Base-by-base conservation (phyloP, 2,888 invertebrate species). In the Mystacides longicornis region DNA sequence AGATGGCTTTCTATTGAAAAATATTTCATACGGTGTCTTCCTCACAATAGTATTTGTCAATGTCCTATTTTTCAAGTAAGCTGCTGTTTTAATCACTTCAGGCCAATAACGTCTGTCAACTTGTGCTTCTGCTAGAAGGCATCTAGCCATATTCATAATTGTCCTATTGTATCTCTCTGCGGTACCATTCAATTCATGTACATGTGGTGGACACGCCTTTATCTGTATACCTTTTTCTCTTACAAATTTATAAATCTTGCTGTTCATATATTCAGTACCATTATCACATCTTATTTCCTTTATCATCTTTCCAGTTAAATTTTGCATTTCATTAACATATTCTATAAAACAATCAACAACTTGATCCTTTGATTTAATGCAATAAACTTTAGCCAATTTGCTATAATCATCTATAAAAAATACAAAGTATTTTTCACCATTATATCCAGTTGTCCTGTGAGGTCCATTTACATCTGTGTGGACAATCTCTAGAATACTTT, bases 241-340 rank as follows among this genome's bases (percentile, higher is more conserved):
- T 7, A 18, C 43, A 43, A 43, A 43, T 43, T 43, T 43, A 43
- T 16, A 43, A 14, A 43, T 43, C 43, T 43, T 43, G 16, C 4
- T 43, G 18, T 43, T 43, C 43, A 43, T 43, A 43, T 43, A 43
- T 43, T 43, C n/a, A n/a, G n/a, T n/a, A n/a, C n/a, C 43, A 16
- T 7, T 43, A 43, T 18, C 43, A 43, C 43, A 43, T 14, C 16
- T 43, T 43, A 16, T 14, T 43, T 43, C 9, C 18, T 43, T 43
- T 43, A 43, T 43, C 43, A 7, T 43, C 16, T 43, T 43, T 18
- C 16, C 43, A 7, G 7, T 43, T 43, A 43, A 43, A 43, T 43
- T 7, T 16, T 43, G 11, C 9, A 43, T 43, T 43, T 43, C 43
- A 43, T 43, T 43, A 16, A 43, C 43, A 43, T 14, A 43, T 43